Percentiles rank a stretch among this genome's conserved stretches.
Evolutionary conservation across 30 jellyfish, hydroid and myxozoan species (phyloP).

Genomic region (Turritopsis dohrnii): DNA sequence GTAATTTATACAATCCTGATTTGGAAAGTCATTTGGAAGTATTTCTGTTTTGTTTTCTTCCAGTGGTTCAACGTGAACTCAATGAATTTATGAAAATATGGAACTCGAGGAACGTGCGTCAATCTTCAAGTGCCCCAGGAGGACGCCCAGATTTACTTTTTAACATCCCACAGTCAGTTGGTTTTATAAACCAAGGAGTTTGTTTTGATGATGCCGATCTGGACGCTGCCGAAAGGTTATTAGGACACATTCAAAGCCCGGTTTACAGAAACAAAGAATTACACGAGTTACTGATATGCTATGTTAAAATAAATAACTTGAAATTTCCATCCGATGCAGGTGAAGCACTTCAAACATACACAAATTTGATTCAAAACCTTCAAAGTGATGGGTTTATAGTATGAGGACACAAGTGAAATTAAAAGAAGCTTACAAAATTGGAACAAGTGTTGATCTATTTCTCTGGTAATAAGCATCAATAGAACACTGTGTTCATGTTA

Average conservation of each 20-base stretch:
- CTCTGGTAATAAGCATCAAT: too few relatives aligned
- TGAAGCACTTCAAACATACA: neutral
- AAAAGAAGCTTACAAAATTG: too few relatives aligned
- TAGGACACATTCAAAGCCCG: neutral
- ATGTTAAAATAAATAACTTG: neutral
- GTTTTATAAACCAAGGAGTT: too few relatives aligned
- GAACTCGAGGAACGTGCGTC: conserved; percentile 9
- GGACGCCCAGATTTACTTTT: too few relatives aligned
- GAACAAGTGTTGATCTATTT: too few relatives aligned
- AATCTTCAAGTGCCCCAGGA: too few relatives aligned
- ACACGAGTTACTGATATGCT: too few relatives aligned
- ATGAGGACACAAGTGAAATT: neutral
- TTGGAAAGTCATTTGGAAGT: neutral
- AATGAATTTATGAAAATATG: conserved; percentile 9
- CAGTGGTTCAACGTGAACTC: conserved; percentile 10
- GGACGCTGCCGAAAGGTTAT: neutral
- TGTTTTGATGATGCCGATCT: neutral
- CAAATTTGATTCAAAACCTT: neutral
- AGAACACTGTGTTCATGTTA: too few relatives aligned
- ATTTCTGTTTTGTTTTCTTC: conserved; percentile 9
- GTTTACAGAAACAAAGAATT: too few relatives aligned
- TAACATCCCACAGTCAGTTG: too few relatives aligned
- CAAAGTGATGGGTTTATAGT: conserved; percentile 6
- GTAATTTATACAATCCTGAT: neutral
- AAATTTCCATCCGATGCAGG: neutral